Evolutionary conservation across 1,140 invertebrate genomes (phyloP), one percentile per base, ranked within the genome.

Genomic region (Leptestheria dahalacensis): DNA sequence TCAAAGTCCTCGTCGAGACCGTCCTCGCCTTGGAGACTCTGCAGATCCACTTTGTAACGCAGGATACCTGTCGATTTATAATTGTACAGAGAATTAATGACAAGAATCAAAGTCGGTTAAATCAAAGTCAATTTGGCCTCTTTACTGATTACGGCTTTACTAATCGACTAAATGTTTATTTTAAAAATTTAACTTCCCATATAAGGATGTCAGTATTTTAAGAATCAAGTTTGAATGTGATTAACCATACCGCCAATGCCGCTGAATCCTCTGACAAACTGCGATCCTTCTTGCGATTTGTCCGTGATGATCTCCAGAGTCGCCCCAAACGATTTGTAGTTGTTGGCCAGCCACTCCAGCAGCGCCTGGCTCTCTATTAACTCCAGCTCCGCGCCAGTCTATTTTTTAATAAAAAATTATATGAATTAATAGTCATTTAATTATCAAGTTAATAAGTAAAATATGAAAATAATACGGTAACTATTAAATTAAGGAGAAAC

Each of bases 221-320:
- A n/a, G n/a, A n/a, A n/a, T n/a, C n/a, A n/a, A n/a, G n/a, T n/a
- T n/a, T n/a, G n/a, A n/a, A n/a, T n/a, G n/a, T n/a, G n/a, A n/a
- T n/a, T n/a, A n/a, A n/a, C n/a, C n/a, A 78, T 63, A 93, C 95
- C 96, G 82, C 96, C 96, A 72, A 99, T 96, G 49, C 96, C 96
- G 74, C 96, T 96, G 74, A 99, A 99, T 59, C 96, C 96, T 78
- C 93, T 79, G 26, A 99, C 96, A 77, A 97, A 99, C 75, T 99
- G 96, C 51, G 94, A 97, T 33, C 96, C 96, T 81, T 99, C 95
- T 73, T 98, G 95, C 54, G 94, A 97, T 77, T 92, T 91, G 76
- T 99, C 96, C 12, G 94, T 99, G 68, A 99, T 97, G 72, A 99
- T 99, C 83, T 99, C 96, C 70, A 99, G 76, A 21, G 92, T 97